Base-by-base conservation (phyloP, 2,888 invertebrate genomes). In the Amphipoea oculea region DNA sequence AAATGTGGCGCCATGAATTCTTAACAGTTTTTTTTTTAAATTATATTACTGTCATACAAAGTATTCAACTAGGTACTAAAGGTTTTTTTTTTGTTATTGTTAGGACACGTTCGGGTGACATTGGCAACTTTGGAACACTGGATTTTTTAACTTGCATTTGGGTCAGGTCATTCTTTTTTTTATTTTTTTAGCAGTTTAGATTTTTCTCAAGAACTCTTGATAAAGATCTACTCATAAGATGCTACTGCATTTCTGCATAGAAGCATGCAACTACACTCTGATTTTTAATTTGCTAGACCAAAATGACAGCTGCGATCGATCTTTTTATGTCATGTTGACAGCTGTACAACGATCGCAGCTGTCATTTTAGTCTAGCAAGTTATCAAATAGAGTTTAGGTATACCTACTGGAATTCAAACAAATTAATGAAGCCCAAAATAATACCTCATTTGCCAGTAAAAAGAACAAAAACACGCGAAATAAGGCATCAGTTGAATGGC, bases 11-110 rank as follows among this genome's bases (percentile, higher is more conserved):
- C n/a, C 29, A 69, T 81, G 76, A 66, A 76, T 73, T 62, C 6
- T 66, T 70, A 48, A 75, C 60, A 81, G 69, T 36, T 73, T 69
- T 68, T 85, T 60, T 68, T 9, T n/a, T 6, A 14, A n/a, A n/a
- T n/a, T n/a, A n/a, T n/a, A n/a, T 45, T 29, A 62, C 1, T 36
- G 17, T 42, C 48, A 54, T 40, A 40, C 7, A 23, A 36, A 48
- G 11, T 36, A 12, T 67, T 48, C 48, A 51, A 51, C 4, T 48
- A 48, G 4, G 48, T 1, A 9, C 11, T 3, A 11, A 17, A 36
- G 12, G 14, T 81, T 7, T 14, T n/a, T n/a, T 45, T 57, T 66
- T 72, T 69, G 5, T 36, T 60, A 23, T 69, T 62, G n/a, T 63
- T 45, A 23, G 1, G 17, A 29, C 23, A 60, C 20, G 57, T 68